Base-by-base conservation (phyloP, 2,113 vertebrate species). In the Sterrhoptilus dennistouni region DNA sequence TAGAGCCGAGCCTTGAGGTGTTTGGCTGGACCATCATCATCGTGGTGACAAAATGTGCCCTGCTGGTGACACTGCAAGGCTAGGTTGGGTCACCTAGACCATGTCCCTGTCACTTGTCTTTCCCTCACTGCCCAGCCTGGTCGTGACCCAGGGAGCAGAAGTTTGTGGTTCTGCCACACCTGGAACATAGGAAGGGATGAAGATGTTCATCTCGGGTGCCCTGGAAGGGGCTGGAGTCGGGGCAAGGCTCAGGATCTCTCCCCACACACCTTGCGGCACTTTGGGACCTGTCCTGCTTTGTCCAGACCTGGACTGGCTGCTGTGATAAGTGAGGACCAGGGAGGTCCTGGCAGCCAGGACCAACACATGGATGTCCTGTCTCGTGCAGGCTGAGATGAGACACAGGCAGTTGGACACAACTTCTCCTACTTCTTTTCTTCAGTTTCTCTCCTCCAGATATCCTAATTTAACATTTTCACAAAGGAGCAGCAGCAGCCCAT, bases 81-180 rank as follows among this genome's bases (percentile, higher is more conserved):
- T 57, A 38, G 47, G 9, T 42, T 10, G 1, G 40, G 2, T 74
- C 56, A 23, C 14, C 31, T 45, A 9, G 42, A 10, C 31, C 0
- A 0, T 23, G 47, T 66, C 47, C 27, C 54, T 4, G 1, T 52
- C 1, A 0, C 33, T 28, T 45, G 16, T 72, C n/a, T n/a, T 49
- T 36, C 49, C 61, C 14, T 59, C 3, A 0, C 61, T 40, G 7
- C 60, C 25, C 87, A 47, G 33, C 80, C 61, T 1, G 1, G 45
- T 66, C 0, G 0, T 21, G 59, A 63, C 23, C n/a, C 5, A 12
- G 29, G n/a, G 29, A 77, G 33, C 4, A 14, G 69, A 52, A 3
- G 7, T 36, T 47, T 9, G 78, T 24, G 59, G 12, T 79, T 66
- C 70, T 0, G 0, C 64, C 2, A 1, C 0, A 0, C 27, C 85